These are phyloP conservation scores for Microplitis demolitor DNA, from an alignment of 1,140 invertebrate genomes.

Conservation along the genomic window DNA sequence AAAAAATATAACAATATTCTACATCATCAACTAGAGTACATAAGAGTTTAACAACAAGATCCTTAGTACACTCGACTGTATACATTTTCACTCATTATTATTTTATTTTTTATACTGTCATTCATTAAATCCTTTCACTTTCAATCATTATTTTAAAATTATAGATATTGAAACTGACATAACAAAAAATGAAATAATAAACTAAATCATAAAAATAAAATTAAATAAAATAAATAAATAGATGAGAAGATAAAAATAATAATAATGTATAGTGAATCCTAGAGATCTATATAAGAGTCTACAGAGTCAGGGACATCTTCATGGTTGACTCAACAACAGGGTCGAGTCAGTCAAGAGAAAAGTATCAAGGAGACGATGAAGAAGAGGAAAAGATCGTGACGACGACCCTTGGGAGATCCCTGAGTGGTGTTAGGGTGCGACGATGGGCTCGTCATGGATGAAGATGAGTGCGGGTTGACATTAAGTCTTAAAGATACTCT, in stretches of 20 bases:
- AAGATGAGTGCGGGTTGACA: constrained; percentile 11
- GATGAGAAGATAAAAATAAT: neutral
- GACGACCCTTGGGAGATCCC: constrained; percentile 24
- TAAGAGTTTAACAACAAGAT: too few relatives aligned
- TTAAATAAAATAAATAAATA: neutral
- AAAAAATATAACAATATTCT: too few relatives aligned
- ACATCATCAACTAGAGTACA: too few relatives aligned
- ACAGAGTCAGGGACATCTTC: constrained; percentile 25
- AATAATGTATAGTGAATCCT: neutral
- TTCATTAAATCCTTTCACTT: too few relatives aligned
- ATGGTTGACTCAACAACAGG: constrained; percentile 34
- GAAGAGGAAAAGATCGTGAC: constrained; percentile 8
- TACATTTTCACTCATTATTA: too few relatives aligned
- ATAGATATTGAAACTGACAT: too few relatives aligned
- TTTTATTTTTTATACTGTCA: too few relatives aligned
- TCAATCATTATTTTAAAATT: too few relatives aligned
- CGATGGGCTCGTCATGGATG: constrained; percentile 28
- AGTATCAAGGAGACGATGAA: neutral
- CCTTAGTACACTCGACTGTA: too few relatives aligned
- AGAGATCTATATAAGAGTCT: neutral
- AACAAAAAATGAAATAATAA: neutral
- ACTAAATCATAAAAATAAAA: neutral
- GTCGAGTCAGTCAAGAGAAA: constrained; percentile 22
- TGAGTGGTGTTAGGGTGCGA: constrained; percentile 31
- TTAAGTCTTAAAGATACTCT: constrained; percentile 6